Base-by-base conservation (phyloP, 1,140 invertebrate genomes). In the Brachionus plicatilis region DNA sequence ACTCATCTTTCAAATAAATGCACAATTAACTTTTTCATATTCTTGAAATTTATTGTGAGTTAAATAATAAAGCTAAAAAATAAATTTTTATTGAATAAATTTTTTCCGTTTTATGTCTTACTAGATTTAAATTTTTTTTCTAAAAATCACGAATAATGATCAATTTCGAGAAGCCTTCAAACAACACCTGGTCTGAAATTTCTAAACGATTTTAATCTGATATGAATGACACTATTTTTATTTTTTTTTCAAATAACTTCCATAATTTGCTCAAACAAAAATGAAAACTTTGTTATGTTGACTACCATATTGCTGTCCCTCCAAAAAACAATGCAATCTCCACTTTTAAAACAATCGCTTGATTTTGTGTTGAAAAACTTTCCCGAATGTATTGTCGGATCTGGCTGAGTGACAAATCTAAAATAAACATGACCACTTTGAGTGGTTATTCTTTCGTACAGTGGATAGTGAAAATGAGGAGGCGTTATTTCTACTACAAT, bases 371-470 rank as follows among this genome's bases (percentile, higher is more conserved):
- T 33, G 2, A 37, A 68, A 68, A n/a, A 68, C 11, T 68, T 37
- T 12, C 27, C 33, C 11, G 27, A 33, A 11, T 68, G 65, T 33
- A 72, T 41, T 6, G 11, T n/a, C 12, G 37, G 33, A 43, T 72
- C 33, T 20, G 33, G 41, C 3, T 43, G 6, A n/a, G 68, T 43
- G 20, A 72, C 37, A 72, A 72, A 72, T 72, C 68, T 37, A 41
- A n/a, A 72, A 72, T 17, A 72, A n/a, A 72, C 24, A 17, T 72
- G 68, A 43, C 68, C 68, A 72, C 68, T 72, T 43, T 72, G 68
- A n/a, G n/a, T 72, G 7, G 37, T 12, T 12, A 72, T n/a, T 72
- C 68, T 37, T 72, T 72, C 68, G 17, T 72, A 72, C 14, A 72
- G 14, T 17, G 68, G 68, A 72, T 72, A 72, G 20, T 72, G 68